A percentile compares a stretch with the other conserved stretches of the same genome.
Conservation (phyloP, 2,888 invertebrate species). For the Congeria kusceri region DNA sequence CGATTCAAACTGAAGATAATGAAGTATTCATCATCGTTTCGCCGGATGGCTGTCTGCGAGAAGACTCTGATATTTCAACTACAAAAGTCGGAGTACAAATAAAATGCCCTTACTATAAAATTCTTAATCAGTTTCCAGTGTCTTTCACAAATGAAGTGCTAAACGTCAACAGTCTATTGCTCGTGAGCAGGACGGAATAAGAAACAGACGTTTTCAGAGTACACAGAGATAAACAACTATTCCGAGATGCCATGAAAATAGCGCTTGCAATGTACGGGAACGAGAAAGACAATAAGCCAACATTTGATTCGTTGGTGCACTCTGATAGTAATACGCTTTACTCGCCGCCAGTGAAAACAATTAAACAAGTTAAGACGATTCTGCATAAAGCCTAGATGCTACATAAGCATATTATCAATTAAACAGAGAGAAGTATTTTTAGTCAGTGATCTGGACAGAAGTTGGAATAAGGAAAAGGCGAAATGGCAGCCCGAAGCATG, state of each 20-base stretch:
- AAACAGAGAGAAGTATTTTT: slow-evolving; percentile 45
- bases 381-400: no score
- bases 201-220: slow-evolving; percentile 18
- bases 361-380: no score
- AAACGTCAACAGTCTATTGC: slow-evolving; percentile 38
- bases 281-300: slow-evolving; percentile 28
- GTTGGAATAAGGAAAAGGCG: slow-evolving; percentile 41
- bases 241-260: slow-evolving; percentile 12
- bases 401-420: slow-evolving; percentile 10
- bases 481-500: slow-evolving; percentile 37
- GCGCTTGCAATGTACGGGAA: slow-evolving; percentile 10
- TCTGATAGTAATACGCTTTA: neutral
- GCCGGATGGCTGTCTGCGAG: slow-evolving; percentile 51
- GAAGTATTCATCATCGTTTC: slow-evolving; percentile 48
- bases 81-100: slow-evolving; percentile 44
- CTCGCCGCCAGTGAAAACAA: no score
- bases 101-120: slow-evolving; percentile 34
- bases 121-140: slow-evolving; percentile 40
- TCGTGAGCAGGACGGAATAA: slow-evolving; percentile 34
- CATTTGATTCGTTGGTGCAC: slow-evolving; percentile 12
- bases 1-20: neutral
- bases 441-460: slow-evolving; percentile 38
- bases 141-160: slow-evolving; percentile 35
- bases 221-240: neutral
- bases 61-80: neutral